Evolutionary conservation across 2,888 invertebrate genomes (phyloP).

Genomic region (Lochmaea crataegi): DNA sequence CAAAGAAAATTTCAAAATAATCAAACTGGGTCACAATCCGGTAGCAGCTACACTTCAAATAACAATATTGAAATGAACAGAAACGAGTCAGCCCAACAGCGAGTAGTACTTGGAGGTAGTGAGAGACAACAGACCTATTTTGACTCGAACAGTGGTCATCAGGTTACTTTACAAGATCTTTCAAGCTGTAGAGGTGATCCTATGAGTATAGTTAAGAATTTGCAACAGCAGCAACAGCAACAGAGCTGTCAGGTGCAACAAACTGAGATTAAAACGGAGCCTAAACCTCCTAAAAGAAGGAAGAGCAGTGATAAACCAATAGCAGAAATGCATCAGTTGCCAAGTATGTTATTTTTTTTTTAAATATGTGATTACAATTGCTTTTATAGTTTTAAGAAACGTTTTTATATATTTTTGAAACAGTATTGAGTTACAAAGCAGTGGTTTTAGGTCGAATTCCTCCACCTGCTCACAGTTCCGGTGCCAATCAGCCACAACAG

Average conservation of each 20-base stretch:
- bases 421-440: not conserved
- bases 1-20: slow-evolving; percentile 67
- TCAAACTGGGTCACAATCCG: slow-evolving; percentile 59
- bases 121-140: slow-evolving; percentile 75
- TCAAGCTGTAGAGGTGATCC: slow-evolving; percentile 81
- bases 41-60: slow-evolving; percentile 64
- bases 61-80: slow-evolving; percentile 59
- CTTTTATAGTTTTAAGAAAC: too few species aligned
- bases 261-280: slow-evolving; percentile 63
- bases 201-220: slow-evolving; percentile 81
- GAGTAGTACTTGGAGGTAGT: slow-evolving; percentile 64
- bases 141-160: slow-evolving; percentile 71
- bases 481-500: slow-evolving; percentile 57
- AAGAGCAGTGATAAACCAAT: slow-evolving; percentile 73
- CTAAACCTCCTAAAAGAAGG: slow-evolving; percentile 64
- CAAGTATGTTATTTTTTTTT: slow-evolving; percentile 42
- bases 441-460: slow-evolving; percentile 70
- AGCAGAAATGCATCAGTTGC: slow-evolving; percentile 47
- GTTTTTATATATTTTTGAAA: not conserved
- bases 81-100: slow-evolving; percentile 44
- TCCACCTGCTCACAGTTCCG: slow-evolving; percentile 76
- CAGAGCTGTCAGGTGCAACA: slow-evolving; percentile 57
- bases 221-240: slow-evolving; percentile 62
- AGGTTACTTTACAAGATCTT: slow-evolving; percentile 75
- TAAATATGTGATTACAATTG: not conserved